Percentiles rank a stretch among this genome's conserved stretches.
phyloP scores from a whole-genome alignment of 2,113 vertebrate species.

The Phrynosoma blainvillii region DNA sequence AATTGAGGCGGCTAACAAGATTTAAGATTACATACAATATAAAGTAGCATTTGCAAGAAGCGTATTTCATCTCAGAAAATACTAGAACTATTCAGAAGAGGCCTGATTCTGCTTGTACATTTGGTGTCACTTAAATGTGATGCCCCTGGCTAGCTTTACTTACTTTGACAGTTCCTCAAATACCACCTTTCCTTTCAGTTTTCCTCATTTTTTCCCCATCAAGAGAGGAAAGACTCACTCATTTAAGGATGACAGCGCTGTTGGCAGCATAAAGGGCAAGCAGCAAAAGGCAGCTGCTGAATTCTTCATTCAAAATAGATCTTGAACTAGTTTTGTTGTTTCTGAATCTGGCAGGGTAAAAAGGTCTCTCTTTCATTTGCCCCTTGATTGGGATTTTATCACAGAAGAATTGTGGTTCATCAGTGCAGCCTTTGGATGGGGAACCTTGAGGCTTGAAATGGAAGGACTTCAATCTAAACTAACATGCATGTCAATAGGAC shows the following conservation, averaged over 20 bases:
- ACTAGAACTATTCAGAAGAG: no score
- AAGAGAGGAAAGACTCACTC: background rate
- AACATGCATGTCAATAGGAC: background rate
- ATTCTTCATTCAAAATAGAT: background rate
- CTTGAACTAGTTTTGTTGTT: background rate
- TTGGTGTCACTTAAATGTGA: no score
- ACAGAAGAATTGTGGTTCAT: background rate
- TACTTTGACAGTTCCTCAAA: background rate
- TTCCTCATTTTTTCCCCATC: background rate
- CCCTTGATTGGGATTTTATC: slow-evolving; percentile 4
- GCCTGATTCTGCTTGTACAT: no score
- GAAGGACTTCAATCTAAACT: background rate
- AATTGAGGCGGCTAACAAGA: no score
- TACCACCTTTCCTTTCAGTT: background rate
- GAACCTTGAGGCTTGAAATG: background rate
- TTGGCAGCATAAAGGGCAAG: background rate
- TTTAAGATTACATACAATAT: no score
- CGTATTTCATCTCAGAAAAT: no score
- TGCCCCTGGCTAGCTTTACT: no score
- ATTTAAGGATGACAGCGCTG: background rate
- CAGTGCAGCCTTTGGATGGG: background rate
- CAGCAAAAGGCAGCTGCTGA: background rate
- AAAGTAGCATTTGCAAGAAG: background rate
- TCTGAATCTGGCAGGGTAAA: background rate
- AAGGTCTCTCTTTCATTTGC: background rate